Base-by-base conservation (phyloP, 1,140 invertebrate species). In the Uloborus diversus region DNA sequence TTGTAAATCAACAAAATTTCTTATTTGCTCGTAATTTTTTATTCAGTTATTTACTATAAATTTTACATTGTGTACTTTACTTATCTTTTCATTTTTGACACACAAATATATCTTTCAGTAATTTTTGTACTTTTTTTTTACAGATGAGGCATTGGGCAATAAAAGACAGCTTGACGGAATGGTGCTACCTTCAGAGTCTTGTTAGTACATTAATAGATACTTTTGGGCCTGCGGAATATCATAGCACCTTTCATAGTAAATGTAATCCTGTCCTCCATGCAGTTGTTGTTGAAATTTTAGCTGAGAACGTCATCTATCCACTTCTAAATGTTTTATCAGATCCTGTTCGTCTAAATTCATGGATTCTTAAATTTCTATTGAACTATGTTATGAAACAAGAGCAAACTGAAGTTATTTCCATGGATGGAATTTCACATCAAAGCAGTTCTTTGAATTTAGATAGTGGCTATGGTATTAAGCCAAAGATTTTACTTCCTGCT, bases 311-410 rank as follows among this genome's bases (percentile, higher is more conserved):
- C 37, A 65, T 85, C 30, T 62, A 79, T 57, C 83, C 83, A 42
- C 71, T 85, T 49, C 73, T 84, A 57, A 82, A 84, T 70, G 59
- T 81, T 30, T 47, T 85, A 42, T 81, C 81, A 73, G 81, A 85
- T 82, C 83, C 83, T 47, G 42, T 71, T 30, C 82, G 79, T 80
- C 57, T 84, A 27, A 85, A 85, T 20, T 28, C 17, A 20, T 35
- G 65, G 25, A 28, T 79, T 27, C 42, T 79, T 17, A 69, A 49
- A 37, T 17, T 61, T 17, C 32, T 79, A 17, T 17, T 25, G 30
- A 79, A 32, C 57, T 51, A 20, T 42, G 5, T 42, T 13, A 25
- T 32, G 47, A 59, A 13, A 49, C 56, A 42, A 37, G 30, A 76
- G 57, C 14, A 33, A 49, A 23, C 25, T 9, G 37, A 42, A 42